phyloP scores from a whole-genome alignment of 2,113 vertebrate genomes.

The Callorhinus ursinus region DNA sequence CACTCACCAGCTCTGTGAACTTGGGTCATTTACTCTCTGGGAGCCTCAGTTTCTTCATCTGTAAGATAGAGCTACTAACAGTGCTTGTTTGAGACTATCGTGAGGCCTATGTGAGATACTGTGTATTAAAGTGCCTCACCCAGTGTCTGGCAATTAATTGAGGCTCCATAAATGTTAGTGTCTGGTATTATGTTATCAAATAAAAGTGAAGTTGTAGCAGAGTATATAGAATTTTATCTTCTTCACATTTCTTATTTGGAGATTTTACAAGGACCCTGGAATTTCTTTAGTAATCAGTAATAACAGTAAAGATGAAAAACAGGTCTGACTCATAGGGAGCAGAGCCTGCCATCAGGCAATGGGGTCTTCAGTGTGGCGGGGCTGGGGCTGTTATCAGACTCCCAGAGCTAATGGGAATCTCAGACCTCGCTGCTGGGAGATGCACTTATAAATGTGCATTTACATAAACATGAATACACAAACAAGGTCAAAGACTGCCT shows the following conservation, averaged over 20 bases:
- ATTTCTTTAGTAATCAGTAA: slow-evolving; percentile 56
- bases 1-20: neutral
- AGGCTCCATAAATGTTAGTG: neutral
- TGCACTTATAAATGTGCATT: neutral
- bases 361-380: neutral
- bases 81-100: neutral
- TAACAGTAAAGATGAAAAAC: slow-evolving; percentile 1
- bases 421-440: slow-evolving; percentile 43
- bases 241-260: neutral
- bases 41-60: neutral
- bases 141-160: neutral
- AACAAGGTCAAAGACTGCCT: slow-evolving; percentile 19
- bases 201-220: neutral
- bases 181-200: neutral
- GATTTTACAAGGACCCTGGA: slow-evolving; percentile 25
- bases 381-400: neutral
- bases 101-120: neutral
- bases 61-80: neutral
- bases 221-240: neutral
- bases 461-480: slow-evolving; percentile 12
- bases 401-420: neutral
- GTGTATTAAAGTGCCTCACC: neutral
- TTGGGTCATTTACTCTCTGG: neutral
- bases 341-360: rapidly evolving
- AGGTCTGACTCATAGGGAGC: neutral